Evolutionary conservation across 2,888 invertebrate species (phyloP), one percentile per base, ranked within the genome.

Genomic region (Arenicola marina): DNA sequence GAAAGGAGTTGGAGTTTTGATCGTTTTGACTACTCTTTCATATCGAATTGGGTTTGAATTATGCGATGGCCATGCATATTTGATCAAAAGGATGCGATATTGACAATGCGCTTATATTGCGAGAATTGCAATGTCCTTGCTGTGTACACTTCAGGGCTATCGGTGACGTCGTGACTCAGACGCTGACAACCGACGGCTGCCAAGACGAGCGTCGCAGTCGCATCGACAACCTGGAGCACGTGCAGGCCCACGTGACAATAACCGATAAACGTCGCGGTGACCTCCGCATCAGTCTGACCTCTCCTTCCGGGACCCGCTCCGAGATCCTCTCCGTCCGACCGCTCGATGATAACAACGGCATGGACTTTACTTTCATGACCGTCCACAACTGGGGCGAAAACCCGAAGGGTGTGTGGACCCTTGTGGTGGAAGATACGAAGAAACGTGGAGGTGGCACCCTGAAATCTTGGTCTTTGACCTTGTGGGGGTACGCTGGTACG

Each of bases 301-400:
- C 80, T 15, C 80, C 82, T 2, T 15, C 51, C 21, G 67, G 66
- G 4, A 70, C 63, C 21, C 66, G 68, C 28, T 82, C 82, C 1
- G 67, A 73, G 28, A 65, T 82, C 60, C 67, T 82, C 33, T 69
- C 72, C 0, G 62, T 67, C 18, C 67, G 82, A 28, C 69, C 68
- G 1, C 61, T 65, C 2, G 82, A 82, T 62, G 54, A 67, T 21
- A 62, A 55, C 15, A 70, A 60, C 0, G 75, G 73, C 1, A 75
- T 80, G 43, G 69, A 77, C 56, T 81, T 79, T 61, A 72, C 70
- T 3, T 82, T 82, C 69, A 76, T 80, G 77, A 76, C 79, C 0
- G 78, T 82, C 2, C 78, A 78, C 59, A 73, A 67, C 58, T 82
- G 81, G 81, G 78, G 75, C 31, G 82, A 82, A 61, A 62, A 73